phyloP scores from a whole-genome alignment of 35 echinoderm and acorn worm genomes.

The Acanthaster planci region DNA sequence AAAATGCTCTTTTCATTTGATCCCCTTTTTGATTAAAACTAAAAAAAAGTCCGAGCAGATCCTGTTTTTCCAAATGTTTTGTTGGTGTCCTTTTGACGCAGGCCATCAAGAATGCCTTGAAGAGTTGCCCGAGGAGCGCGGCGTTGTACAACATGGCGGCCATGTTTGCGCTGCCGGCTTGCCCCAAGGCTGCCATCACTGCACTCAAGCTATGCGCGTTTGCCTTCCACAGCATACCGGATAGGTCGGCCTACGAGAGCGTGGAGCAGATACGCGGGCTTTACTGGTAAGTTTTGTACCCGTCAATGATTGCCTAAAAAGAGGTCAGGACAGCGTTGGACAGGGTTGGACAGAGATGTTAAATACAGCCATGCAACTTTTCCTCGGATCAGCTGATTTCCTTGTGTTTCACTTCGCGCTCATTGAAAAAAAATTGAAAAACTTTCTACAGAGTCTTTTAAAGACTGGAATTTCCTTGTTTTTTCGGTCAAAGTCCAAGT shows the following conservation, averaged over 20 bases:
- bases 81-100: neutral
- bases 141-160: constrained; percentile 2
- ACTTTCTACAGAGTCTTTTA: no score
- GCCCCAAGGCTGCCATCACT: neutral
- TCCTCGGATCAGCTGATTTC: no score
- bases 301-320: no score
- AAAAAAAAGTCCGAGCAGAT: neutral
- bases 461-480: no score
- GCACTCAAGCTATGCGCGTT: neutral
- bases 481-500: no score
- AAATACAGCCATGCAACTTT: no score
- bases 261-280: neutral
- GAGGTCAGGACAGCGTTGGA: no score
- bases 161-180: constrained; percentile 3
- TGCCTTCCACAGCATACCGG: neutral
- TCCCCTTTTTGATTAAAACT: no score
- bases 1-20: no score
- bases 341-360: no score
- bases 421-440: no score
- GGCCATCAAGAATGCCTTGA: constrained; percentile 16
- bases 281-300: constrained; percentile 4
- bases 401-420: no score
- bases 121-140: constrained; percentile 7
- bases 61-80: neutral
- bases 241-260: neutral